phyloP scores from a whole-genome alignment of 92 coral and sea anemone species.

The Siderastrea siderea region DNA sequence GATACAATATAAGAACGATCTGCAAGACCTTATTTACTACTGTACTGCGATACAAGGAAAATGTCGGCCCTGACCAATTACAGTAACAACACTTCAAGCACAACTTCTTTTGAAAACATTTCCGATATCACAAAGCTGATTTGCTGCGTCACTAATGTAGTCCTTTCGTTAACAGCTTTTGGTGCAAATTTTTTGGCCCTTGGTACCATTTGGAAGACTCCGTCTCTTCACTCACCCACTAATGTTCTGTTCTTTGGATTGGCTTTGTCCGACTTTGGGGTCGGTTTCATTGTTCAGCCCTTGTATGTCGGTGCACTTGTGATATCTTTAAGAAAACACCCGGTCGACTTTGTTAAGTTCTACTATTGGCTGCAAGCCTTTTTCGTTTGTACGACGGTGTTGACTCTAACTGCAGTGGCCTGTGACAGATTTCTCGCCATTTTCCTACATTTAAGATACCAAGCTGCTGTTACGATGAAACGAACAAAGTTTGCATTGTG shows the following conservation, averaged over 20 bases:
- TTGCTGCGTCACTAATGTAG: constrained; percentile 1
- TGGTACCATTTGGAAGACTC: constrained; percentile 9
- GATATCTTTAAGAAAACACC: background rate
- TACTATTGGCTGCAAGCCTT: background rate
- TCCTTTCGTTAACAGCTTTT: background rate
- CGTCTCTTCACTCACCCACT: background rate
- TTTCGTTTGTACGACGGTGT: background rate
- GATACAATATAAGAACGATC: no score
- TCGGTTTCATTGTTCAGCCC: background rate
- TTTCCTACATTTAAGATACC: background rate
- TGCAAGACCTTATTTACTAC: no score
- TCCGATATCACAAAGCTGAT: background rate
- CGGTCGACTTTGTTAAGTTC: background rate
- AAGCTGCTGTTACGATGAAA: background rate
- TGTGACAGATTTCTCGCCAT: background rate
- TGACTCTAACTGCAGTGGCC: background rate
- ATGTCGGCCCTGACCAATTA: no score
- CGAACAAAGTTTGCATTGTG: background rate
- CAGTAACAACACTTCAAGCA: no score
- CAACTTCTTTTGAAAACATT: no score
- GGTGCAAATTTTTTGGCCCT: background rate
- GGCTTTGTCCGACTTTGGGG: constrained; percentile 3
- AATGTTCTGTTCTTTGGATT: constrained; percentile 1
- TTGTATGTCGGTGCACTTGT: background rate
- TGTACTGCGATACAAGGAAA: no score